phyloP scores from a whole-genome alignment of 2,113 vertebrate species.

The Pituophis catenifer region DNA sequence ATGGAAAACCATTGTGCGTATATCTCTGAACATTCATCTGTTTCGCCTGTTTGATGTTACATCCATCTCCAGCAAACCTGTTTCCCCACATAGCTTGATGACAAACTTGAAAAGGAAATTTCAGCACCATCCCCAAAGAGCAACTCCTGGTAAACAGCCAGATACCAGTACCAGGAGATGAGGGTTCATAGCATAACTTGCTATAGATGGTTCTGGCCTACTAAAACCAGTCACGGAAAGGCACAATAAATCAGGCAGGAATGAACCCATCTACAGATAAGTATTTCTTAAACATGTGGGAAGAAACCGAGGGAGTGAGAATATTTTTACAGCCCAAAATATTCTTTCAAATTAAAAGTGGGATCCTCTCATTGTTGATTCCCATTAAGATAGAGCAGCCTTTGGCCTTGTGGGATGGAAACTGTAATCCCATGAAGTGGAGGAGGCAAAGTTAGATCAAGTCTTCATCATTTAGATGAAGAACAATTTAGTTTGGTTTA shows the following conservation, averaged over 20 bases:
- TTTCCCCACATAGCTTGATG: not conserved
- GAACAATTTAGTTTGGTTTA: not conserved
- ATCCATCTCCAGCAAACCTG: not conserved
- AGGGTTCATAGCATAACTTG: constrained; percentile 11
- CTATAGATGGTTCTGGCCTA: constrained; percentile 26
- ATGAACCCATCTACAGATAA: not conserved
- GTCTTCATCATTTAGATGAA: not conserved
- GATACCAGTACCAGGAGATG: constrained; percentile 18
- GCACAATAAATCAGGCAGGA: not conserved
- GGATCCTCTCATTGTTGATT: not conserved
- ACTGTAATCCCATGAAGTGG: not conserved
- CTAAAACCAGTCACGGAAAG: constrained; percentile 21
- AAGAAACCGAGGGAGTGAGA: not conserved
- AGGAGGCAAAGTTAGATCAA: not conserved
- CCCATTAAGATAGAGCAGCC: not conserved
- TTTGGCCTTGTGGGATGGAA: not conserved
- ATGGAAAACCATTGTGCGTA: not conserved
- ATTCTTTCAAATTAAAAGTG: not conserved
- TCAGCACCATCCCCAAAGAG: not conserved
- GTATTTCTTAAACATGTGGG: not conserved
- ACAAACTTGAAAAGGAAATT: not conserved
- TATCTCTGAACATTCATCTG: not conserved
- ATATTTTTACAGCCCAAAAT: not conserved
- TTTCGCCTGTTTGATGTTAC: not conserved
- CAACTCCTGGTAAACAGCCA: constrained; percentile 29